Evolutionary conservation across 2,797 vertebrate genomes (phyloP), one percentile per base, ranked within the genome.

Genomic region (Epinephelus coioides): DNA sequence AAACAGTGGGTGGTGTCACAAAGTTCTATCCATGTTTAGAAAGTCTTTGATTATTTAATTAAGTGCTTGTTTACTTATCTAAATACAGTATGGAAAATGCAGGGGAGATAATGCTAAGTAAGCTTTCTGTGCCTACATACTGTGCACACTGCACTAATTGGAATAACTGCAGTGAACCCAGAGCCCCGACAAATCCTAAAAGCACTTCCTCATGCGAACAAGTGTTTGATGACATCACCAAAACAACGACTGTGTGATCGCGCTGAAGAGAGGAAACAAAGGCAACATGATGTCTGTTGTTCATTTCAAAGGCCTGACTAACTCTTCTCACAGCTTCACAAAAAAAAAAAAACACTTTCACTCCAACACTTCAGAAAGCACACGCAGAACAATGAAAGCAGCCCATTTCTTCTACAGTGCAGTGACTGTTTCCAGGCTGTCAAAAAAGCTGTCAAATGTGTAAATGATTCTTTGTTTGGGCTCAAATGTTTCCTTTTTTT

Each of bases 241-340:
- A 81, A 63, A 82, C 67, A 82, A 83, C 86, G 66, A 57, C 5
- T n/a, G 19, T 73, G 68, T 21, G 79, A 84, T 83, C 73, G 12
- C 1, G 5, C 12, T 53, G 51, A 63, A 56, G 27, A 75, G 50
- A 76, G 55, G 76, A 83, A 84, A 84, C 72, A 83, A 88, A 89
- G 25, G 57, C 75, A 34, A 40, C 69, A 60, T 3, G 3, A 56
- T 19, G 77, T 74, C 69, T 81, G 76, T 40, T 76, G 56, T 40
- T 69, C 57, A 64, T 60, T 79, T 86, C 74, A 69, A 54, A 88
- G 67, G 54, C 61, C 25, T 50, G 27, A 77, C 57, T 46, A 69
- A 81, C 44, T 63, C 60, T 27, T 56, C 50, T 64, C 23, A 64
- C 62, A 51, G 51, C 49, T n/a, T 72, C n/a, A n/a, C 56, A 50